Percentiles rank a stretch among this genome's conserved stretches.
These are phyloP conservation scores for Calephelis nemesis DNA, from an alignment of 1,140 invertebrate species.

Conservation along the genomic window DNA sequence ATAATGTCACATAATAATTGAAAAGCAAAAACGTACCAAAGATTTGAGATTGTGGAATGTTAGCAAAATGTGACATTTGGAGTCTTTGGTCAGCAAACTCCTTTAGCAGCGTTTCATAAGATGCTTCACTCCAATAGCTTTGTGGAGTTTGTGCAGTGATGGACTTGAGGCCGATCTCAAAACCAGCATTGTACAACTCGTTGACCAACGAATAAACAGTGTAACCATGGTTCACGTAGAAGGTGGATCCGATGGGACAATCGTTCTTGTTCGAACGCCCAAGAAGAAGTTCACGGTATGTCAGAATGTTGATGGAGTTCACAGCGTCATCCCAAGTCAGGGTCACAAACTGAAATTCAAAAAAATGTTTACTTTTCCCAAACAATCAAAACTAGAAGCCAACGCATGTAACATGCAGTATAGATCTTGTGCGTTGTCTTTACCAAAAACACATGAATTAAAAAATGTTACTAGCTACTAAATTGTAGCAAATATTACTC, in stretches of 20 bases:
- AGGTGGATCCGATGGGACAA: slow-evolving; percentile 82
- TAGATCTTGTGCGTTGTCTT: no score
- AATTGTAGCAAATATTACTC: no score
- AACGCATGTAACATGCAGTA: no score
- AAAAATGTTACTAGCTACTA: no score
- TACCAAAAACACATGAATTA: no score
- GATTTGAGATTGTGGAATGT: slow-evolving; percentile 77
- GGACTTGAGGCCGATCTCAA: slow-evolving; percentile 85
- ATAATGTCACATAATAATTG: no score
- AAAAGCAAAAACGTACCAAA: slow-evolving; percentile 44
- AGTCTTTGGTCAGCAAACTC: slow-evolving; percentile 81
- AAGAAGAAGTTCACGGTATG: slow-evolving; percentile 82
- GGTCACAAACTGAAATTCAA: slow-evolving; percentile 79
- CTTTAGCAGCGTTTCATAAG: slow-evolving; percentile 62
- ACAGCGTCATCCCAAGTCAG: slow-evolving; percentile 86
- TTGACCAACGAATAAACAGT: slow-evolving; percentile 84
- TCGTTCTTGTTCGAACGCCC: slow-evolving; percentile 82
- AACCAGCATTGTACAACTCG: slow-evolving; percentile 81
- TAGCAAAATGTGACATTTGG: slow-evolving; percentile 79
- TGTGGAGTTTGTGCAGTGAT: slow-evolving; percentile 76
- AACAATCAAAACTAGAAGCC: neutral
- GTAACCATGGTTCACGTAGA: slow-evolving; percentile 85
- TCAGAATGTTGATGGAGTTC: slow-evolving; percentile 82
- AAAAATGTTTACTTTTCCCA: neutral
- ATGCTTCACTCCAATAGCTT: slow-evolving; percentile 77